A percentile compares a stretch with the other conserved stretches of the same genome.
These are phyloP conservation scores for Novumbra hubbsi DNA, from an alignment of 2,797 vertebrate species.

Conservation along the genomic window DNA sequence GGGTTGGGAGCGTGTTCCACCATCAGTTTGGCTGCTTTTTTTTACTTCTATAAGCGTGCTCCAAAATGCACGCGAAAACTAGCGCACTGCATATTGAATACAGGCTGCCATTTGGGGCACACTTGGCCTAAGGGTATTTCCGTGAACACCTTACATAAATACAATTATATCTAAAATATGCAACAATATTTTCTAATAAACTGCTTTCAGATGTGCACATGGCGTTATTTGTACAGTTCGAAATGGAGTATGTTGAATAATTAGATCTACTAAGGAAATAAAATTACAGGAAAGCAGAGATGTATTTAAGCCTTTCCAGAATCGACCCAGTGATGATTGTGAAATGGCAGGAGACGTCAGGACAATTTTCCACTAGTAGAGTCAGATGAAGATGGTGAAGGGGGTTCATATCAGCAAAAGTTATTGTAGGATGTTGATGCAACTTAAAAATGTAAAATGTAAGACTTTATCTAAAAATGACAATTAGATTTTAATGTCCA, in stretches of 20 bases:
- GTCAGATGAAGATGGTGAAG: constrained; percentile 26
- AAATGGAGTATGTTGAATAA: constrained; percentile 48
- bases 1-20: constrained; percentile 35
- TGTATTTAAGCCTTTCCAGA: constrained; percentile 45
- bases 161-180: constrained; percentile 51
- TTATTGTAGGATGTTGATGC: constrained; percentile 16
- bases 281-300: constrained; percentile 51
- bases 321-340: constrained; percentile 33
- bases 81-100: too few relatives aligned
- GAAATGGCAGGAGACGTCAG: constrained; percentile 47
- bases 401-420: constrained; percentile 21
- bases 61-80: too few relatives aligned
- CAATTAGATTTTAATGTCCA: too few relatives aligned
- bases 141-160: constrained; percentile 19
- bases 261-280: constrained; percentile 58
- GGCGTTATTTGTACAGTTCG: constrained; percentile 57
- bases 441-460: background rate
- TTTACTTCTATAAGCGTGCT: too few relatives aligned
- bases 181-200: constrained; percentile 53
- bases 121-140: constrained; percentile 23
- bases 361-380: constrained; percentile 48
- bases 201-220: constrained; percentile 66
- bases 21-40: constrained; percentile 19
- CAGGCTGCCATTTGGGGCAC: too few relatives aligned
- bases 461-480: background rate